These are phyloP conservation scores for Rallus crepitans DNA, from an alignment of 2,797 vertebrate species.

Conservation along the genomic window DNA sequence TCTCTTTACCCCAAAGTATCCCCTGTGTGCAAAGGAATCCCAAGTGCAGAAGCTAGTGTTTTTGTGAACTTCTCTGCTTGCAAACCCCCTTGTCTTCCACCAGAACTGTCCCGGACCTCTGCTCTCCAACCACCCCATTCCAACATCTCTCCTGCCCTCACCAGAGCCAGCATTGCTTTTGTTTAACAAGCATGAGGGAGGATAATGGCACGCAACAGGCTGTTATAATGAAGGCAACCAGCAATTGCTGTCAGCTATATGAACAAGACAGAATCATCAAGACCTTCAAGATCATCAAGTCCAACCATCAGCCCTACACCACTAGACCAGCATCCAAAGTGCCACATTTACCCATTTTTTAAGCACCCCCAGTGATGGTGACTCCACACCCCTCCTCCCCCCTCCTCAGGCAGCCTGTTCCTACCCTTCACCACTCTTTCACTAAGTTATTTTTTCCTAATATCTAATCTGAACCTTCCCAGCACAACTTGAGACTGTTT, in stretches of 20 bases:
- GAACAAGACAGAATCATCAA: not conserved
- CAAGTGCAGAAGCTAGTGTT: not conserved
- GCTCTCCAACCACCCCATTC: not conserved
- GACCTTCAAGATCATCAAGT: no score
- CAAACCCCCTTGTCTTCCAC: not conserved
- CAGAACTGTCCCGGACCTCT: not conserved
- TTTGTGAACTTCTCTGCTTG: not conserved
- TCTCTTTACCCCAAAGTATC: not conserved
- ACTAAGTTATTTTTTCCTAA: no score
- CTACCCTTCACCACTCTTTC: no score
- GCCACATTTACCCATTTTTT: no score
- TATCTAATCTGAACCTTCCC: no score
- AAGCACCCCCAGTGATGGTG: no score
- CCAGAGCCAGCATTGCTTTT: not conserved
- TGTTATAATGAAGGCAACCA: not conserved
- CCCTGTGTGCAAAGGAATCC: not conserved
- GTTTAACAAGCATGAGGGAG: not conserved
- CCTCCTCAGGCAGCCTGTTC: no score
- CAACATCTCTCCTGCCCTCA: not conserved
- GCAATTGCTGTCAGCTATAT: not conserved
- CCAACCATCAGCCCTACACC: no score
- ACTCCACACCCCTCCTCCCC: no score
- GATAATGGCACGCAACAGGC: no score
- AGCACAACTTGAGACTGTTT: no score
- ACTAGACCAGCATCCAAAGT: no score